phyloP scores from a whole-genome alignment of 1,140 invertebrate genomes.

The Sminthurinus signatus region DNA sequence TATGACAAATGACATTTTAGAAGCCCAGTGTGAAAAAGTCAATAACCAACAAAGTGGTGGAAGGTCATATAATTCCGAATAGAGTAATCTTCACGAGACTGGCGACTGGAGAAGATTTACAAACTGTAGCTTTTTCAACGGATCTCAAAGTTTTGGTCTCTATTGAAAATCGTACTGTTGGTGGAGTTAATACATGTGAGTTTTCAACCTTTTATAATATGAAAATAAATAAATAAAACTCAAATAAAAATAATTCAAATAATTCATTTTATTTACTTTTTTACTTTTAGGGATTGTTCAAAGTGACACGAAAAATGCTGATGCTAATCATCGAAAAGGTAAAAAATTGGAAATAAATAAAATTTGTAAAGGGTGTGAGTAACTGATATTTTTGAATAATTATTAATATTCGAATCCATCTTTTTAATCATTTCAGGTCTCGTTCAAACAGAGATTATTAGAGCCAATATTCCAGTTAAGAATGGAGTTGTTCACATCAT shows the following conservation, averaged over 20 bases:
- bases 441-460: slow-evolving; percentile 76
- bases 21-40: slow-evolving; percentile 33
- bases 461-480: slow-evolving; percentile 83
- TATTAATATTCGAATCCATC: no score
- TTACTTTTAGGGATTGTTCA: slow-evolving; percentile 67
- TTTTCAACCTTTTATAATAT: not conserved
- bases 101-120: slow-evolving; percentile 57
- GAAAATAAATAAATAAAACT: not conserved
- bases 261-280: slow-evolving; percentile 1
- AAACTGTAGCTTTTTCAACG: slow-evolving; percentile 64
- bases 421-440: no score
- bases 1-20: no score
- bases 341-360: no score
- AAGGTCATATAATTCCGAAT: slow-evolving; percentile 82
- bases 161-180: slow-evolving; percentile 13
- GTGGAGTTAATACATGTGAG: slow-evolving; percentile 28
- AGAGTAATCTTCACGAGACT: slow-evolving; percentile 78
- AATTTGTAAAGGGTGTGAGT: no score
- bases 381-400: no score
- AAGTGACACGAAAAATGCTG: slow-evolving; percentile 63
- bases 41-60: slow-evolving; percentile 61
- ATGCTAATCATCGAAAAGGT: slow-evolving; percentile 64
- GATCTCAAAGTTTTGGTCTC: slow-evolving; percentile 37
- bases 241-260: no score
- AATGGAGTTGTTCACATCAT: slow-evolving; percentile 91